These are phyloP conservation scores for Acridotheres tristis DNA, from an alignment of 2,797 vertebrate species.

Conservation along the genomic window DNA sequence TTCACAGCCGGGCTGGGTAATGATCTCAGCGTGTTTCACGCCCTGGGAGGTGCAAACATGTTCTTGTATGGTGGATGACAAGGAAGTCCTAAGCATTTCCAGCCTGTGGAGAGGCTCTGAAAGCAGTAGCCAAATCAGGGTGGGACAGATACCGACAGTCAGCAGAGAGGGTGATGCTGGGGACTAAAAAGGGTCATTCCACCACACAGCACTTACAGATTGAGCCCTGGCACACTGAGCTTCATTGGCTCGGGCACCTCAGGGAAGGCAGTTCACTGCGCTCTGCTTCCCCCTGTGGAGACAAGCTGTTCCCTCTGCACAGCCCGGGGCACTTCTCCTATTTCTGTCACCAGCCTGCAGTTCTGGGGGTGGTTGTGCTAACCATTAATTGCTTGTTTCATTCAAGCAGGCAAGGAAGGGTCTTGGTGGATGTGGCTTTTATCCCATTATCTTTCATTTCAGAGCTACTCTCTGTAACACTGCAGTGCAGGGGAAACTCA, in stretches of 20 bases:
- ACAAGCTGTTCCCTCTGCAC: background rate
- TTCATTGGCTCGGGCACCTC: background rate
- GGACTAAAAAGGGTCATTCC: background rate
- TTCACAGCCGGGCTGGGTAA: background rate
- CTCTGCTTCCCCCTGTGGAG: background rate
- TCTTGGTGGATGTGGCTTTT: background rate
- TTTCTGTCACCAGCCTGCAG: background rate
- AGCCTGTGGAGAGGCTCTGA: background rate
- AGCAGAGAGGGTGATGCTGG: background rate
- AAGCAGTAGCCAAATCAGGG: background rate
- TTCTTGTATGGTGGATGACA: background rate
- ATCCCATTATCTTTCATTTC: background rate
- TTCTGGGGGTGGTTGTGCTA: background rate
- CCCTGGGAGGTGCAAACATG: background rate
- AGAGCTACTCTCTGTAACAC: background rate
- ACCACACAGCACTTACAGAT: background rate
- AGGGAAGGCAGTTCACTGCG: background rate
- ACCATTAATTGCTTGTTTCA: background rate
- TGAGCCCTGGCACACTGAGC: background rate
- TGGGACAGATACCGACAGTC: background rate
- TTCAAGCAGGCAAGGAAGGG: background rate
- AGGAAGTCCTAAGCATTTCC: background rate
- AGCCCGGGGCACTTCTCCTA: background rate
- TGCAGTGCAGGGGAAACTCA: background rate
- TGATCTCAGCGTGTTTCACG: background rate